These are phyloP conservation scores for Gymnodraco acuticeps DNA, from an alignment of 2,797 vertebrate species.

Conservation along the genomic window DNA sequence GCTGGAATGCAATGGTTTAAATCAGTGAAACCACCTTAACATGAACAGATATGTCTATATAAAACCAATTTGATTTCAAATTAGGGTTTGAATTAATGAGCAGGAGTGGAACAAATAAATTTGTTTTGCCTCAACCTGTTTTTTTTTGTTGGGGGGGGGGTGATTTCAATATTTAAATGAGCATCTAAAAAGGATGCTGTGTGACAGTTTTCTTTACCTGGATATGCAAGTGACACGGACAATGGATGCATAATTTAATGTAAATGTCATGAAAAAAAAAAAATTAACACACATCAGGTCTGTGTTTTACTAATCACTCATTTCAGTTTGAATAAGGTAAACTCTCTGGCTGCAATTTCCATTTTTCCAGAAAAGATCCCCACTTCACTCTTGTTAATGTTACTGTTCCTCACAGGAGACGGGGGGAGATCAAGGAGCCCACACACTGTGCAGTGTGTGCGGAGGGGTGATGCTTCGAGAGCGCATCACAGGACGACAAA, in stretches of 20 bases:
- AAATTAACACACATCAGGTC: background rate
- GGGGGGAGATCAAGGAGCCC: constrained; percentile 54
- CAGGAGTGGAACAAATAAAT: background rate
- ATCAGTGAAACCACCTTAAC: constrained; percentile 2
- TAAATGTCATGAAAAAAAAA: background rate
- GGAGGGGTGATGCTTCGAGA: constrained; percentile 67
- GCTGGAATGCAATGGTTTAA: constrained; percentile 27
- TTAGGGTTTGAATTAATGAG: constrained; percentile 6
- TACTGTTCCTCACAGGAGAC: constrained; percentile 27
- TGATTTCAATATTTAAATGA: background rate
- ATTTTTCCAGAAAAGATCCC: background rate
- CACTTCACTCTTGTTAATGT: constrained; percentile 1
- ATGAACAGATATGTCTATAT: background rate
- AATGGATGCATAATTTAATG: background rate
- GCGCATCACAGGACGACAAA: constrained; percentile 73
- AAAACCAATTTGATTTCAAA: background rate
- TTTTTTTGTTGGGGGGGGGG: background rate
- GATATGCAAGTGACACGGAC: background rate
- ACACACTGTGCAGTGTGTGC: constrained; percentile 61
- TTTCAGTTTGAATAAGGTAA: too few species aligned
- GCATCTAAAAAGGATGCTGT: background rate
- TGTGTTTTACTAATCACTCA: background rate
- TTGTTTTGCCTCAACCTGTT: background rate
- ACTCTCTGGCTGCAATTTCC: too few species aligned
- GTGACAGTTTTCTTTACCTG: background rate